A percentile compares a stretch with the other conserved stretches of the same genome.
Conservation (phyloP, 2,888 invertebrate genomes). For the Leistus spinibarbis region DNA sequence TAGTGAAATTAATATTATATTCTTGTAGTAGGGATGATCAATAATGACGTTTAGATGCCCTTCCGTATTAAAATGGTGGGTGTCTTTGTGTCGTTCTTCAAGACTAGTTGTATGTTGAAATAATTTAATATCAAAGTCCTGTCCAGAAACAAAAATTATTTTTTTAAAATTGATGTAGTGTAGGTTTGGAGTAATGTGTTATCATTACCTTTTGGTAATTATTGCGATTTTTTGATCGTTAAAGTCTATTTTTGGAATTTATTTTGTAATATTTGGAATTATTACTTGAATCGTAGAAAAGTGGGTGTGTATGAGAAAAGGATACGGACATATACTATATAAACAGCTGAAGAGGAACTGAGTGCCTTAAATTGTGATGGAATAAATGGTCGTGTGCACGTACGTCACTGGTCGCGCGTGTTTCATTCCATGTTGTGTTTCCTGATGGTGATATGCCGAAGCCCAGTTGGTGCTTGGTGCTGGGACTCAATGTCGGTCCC, state of each 20-base stretch:
- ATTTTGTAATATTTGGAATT: background rate
- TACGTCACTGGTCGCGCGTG: slow-evolving; percentile 5
- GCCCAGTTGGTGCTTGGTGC: background rate
- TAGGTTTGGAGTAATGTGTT: too few species aligned
- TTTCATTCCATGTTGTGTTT: background rate
- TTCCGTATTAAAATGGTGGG: too few species aligned
- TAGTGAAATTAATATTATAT: too few species aligned
- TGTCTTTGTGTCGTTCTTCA: too few species aligned
- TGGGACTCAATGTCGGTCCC: background rate
- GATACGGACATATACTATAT: background rate
- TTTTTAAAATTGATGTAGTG: too few species aligned
- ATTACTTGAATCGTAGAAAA: background rate
- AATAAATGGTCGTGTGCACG: background rate
- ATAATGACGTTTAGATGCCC: too few species aligned
- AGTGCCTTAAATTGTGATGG: background rate
- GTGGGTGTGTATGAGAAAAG: background rate
- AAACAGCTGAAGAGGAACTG: background rate
- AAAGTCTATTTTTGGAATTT: too few species aligned
- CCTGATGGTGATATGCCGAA: background rate
- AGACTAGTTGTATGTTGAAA: too few species aligned
- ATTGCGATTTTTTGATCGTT: background rate
- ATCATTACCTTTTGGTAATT: too few species aligned
- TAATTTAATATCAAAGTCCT: too few species aligned
- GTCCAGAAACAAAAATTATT: too few species aligned
- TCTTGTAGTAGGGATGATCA: too few species aligned